Conservation (phyloP, 2,797 vertebrate species). For the Mareca strepera region DNA sequence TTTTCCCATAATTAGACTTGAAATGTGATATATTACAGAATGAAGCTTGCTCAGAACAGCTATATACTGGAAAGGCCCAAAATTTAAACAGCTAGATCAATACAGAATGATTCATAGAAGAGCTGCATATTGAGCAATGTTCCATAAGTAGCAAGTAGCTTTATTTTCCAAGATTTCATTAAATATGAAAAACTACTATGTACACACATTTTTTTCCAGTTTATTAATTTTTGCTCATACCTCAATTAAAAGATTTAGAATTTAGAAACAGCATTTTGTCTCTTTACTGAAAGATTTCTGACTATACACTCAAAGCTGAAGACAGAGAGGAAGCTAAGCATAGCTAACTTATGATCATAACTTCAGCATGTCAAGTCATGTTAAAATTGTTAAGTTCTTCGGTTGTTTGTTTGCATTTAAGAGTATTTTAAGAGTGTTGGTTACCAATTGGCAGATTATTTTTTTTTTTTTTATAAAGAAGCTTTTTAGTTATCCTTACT, state of each 20-base stretch:
- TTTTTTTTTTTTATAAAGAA: background rate
- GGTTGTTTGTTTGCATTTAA: background rate
- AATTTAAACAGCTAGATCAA: conserved; percentile 19
- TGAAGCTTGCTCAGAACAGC: background rate
- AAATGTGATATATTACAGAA: background rate
- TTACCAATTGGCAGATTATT: background rate
- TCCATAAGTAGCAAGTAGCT: background rate
- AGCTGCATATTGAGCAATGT: background rate
- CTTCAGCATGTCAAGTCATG: background rate
- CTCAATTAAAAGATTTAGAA: background rate
- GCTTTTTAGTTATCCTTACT: background rate
- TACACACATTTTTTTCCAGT: background rate
- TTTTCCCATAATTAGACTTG: conserved; percentile 10
- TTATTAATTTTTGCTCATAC: background rate
- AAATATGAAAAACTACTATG: background rate
- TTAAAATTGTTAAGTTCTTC: background rate
- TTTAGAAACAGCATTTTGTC: background rate
- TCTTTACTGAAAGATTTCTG: background rate
- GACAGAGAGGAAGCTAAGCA: background rate
- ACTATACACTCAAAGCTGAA: background rate
- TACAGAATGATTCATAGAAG: background rate
- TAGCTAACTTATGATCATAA: background rate
- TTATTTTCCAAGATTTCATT: background rate
- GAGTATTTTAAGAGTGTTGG: background rate
- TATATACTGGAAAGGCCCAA: background rate